Evolutionary conservation across 2,888 invertebrate species (phyloP), one percentile per base, ranked within the genome.

Genomic region (Pollenia labialis): DNA sequence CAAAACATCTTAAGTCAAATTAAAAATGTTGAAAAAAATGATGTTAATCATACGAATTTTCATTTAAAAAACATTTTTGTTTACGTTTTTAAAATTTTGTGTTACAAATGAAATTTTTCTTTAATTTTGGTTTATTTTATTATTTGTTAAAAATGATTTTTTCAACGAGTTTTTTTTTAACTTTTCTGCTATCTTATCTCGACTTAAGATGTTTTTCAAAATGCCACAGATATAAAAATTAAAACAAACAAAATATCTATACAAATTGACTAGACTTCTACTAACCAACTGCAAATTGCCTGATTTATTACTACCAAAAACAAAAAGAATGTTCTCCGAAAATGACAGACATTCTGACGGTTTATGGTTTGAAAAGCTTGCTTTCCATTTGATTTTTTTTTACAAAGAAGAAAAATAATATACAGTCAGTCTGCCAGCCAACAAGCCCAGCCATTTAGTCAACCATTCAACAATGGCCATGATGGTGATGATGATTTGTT

Each of bases 271-370:
- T 54, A 2, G 2, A 42, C 9, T 23, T 40, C 23, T 16, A 42
- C 6, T 40, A 46, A 12, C 52, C n/a, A 44, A 44, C 12, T 32
- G 12, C 23, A 81, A 81, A 58, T 81, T 71, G 54, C 11, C 72
- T 54, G 14, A 4, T 79, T 77, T 48, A 68, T 48, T 6, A 10
- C 4, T 18, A 46, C 48, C 12, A 58, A 40, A 50, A 74, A 48
- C 12, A 60, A 50, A 56, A 52, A 54, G 46, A 56, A 82, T 40
- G 58, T 80, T 82, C 52, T 50, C 40, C 64, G 14, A 50, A 71
- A 82, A 64, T 86, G 83, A 87, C 77, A 87, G 83, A 87, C 87
- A 77, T 44, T 16, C 68, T 62, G 87, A 87, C 83, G 60, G 76
- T 83, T 77, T 46, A 62, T 66, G 46, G 54, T 42, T 48, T 60